Conservation (phyloP, 2,113 vertebrate genomes). For the Petaurus breviceps region DNA sequence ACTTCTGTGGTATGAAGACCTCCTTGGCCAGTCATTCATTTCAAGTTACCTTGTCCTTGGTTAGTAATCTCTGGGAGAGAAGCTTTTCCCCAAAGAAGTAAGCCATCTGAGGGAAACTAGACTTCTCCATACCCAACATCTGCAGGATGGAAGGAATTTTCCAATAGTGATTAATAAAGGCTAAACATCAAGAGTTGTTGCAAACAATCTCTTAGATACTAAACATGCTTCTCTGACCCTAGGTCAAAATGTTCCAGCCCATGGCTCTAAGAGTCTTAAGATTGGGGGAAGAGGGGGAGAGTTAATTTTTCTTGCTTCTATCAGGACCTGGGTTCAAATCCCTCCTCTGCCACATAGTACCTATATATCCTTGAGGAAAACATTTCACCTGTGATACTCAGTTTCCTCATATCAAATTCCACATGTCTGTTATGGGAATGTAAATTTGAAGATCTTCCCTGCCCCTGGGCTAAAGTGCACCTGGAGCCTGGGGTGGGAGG, state of each 20-base stretch:
- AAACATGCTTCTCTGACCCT: neutral
- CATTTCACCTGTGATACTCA: neutral
- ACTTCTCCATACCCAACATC: neutral
- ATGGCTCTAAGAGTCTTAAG: neutral
- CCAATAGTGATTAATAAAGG: neutral
- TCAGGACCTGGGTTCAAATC: neutral
- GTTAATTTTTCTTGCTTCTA: neutral
- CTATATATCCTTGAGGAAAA: neutral
- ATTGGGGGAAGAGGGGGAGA: neutral
- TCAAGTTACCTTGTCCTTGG: neutral
- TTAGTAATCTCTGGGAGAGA: neutral
- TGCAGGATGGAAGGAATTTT: neutral
- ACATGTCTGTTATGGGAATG: no score
- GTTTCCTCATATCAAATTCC: neutral
- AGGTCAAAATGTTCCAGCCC: neutral
- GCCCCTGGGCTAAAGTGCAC: no score
- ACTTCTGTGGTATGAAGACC: neutral
- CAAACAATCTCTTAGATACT: neutral
- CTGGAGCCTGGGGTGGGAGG: no score
- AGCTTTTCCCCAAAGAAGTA: neutral
- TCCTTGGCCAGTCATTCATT: neutral
- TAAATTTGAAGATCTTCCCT: no score
- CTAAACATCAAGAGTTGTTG: neutral
- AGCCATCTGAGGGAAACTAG: neutral
- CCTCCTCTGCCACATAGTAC: neutral